Evolutionary conservation across 2,113 vertebrate species (phyloP), one percentile per base, ranked within the genome.

Genomic region (Patagioenas fasciata): DNA sequence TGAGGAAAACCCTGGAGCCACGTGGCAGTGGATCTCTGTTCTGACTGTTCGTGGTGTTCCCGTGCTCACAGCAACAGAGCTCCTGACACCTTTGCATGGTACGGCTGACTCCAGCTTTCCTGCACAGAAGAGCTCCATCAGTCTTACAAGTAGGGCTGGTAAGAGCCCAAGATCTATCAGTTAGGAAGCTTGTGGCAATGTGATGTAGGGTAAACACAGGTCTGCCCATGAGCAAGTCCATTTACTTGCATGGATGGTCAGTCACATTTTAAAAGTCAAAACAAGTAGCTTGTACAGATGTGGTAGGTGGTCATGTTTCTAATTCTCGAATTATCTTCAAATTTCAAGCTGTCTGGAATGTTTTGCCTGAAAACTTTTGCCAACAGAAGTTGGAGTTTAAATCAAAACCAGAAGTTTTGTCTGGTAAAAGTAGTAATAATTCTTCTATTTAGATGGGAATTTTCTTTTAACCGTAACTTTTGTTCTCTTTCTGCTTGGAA

Each of bases 311-410:
- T 85, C 28, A 14, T 91, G 77, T 88, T 93, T 79, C 80, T 85
- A 82, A 69, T 91, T 92, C 84, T 79, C 42, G 1, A 91, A 94
- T 86, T 87, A 87, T 93, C 77, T 89, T 84, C 64, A 38, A 58
- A 81, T 91, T 96, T 93, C 77, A 87, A 93, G 38, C 54, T 94
- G 38, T 64, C 89, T 96, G 91, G 42, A 92, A 88, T 48, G 20
- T 74, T 79, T 88, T 79, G 23, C 61, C 72, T 60, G 42, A 78
- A 88, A 95, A 62, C 11, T 1, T 73, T 64, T 54, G 25, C 56
- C 40, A 62, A 11, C 10, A 61, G 36, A 81, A 65, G 36, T n/a
- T 57, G 16, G 25, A 75, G 28, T 66, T 93, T 69, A 89, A 75
- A 95, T 95, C 15, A 61, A 91, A 93, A 47, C 2, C 82, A 80